Evolutionary conservation across 2,888 invertebrate species (phyloP), one percentile per base, ranked within the genome.

Genomic region (Seira ritae): DNA sequence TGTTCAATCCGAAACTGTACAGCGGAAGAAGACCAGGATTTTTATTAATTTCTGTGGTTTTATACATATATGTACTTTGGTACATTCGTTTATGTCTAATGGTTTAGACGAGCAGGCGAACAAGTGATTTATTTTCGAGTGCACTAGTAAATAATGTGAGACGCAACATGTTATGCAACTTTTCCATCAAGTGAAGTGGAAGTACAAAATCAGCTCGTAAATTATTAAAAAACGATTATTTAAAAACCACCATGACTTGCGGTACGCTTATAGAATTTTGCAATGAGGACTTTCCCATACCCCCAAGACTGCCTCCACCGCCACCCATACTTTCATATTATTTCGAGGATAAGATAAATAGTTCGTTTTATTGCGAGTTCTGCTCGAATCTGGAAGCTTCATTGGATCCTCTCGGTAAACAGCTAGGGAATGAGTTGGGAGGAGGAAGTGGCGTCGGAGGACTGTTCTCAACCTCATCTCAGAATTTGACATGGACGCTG

Each of bases 401-500:
- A 31, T 82, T 82, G 60, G 81, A 82, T 17, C 76, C 77, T 6
- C 31, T 79, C n/a, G 37, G 80, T 62, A 81, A 81, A 22, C 65
- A 74, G 20, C 60, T 50, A 22, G 83, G 80, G 17, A 76, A 62
- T 31, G 70, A 62, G 8, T 24, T 55, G 2, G 67, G 76, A 42
- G 81, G 75, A 8, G 67, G 76, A 42, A 75, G 75, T 20, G 19
- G 22, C 15, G 65, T 70, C 12, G 80, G 80, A n/a, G 80, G 81
- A 4, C 23, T 82, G 8, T 72, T 82, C 66, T 82, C 81, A 22
- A 65, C 71, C 17, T 82, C 60, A 60, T 60, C 81, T 0, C 81
- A 82, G 31, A 82, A 82, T 46, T 79, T 89, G 17, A 89, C 86
- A 55, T 84, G 87, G 24, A 82, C 88, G n/a, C 76, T 89, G 55